phyloP scores from a whole-genome alignment of 2,113 vertebrate genomes.

The Macrotus californicus region DNA sequence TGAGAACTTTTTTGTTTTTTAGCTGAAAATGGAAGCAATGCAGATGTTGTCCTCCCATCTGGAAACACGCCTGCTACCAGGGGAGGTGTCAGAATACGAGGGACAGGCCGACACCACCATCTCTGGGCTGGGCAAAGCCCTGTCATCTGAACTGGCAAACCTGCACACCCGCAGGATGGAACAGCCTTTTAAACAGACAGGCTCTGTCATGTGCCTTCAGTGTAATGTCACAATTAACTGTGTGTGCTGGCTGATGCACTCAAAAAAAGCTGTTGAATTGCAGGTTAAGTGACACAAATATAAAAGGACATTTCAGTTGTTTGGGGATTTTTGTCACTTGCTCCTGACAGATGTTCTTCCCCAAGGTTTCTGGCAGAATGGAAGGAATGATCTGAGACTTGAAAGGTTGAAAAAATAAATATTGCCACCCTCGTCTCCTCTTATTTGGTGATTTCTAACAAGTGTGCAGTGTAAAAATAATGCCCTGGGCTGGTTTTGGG shows the following conservation, averaged over 20 bases:
- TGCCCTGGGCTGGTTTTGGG: background rate
- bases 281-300: background rate
- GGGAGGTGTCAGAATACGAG: background rate
- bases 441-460: background rate
- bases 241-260: rapidly evolving
- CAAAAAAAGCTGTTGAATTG: background rate
- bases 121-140: background rate
- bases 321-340: background rate
- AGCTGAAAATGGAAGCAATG: background rate
- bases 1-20: background rate
- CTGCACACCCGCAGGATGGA: background rate
- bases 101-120: rapidly evolving
- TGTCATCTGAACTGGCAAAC: background rate
- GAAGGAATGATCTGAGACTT: background rate
- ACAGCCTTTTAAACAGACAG: background rate
- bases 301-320: background rate
- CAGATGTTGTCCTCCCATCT: background rate
- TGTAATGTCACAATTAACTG: background rate
- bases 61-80: background rate
- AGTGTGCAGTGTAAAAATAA: background rate
- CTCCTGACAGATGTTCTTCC: background rate
- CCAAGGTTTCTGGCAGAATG: background rate
- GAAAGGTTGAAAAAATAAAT: background rate
- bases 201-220: rapidly evolving
- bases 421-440: background rate